These are phyloP conservation scores for Drosophila prosaltans DNA, from an alignment of 1,140 invertebrate species.

Conservation along the genomic window DNA sequence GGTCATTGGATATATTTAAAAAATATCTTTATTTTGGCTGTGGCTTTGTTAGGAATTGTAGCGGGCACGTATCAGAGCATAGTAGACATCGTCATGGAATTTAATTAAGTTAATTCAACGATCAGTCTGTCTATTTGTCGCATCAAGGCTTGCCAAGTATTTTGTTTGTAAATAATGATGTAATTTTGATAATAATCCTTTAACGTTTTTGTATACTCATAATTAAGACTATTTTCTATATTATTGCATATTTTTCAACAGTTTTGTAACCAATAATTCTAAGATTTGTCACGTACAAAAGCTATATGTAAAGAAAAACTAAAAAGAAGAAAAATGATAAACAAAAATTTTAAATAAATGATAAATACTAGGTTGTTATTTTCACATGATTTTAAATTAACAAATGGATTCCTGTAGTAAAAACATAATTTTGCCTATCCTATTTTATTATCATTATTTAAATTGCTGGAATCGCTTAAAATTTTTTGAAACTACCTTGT, in stretches of 20 bases:
- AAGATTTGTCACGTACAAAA: conserved; percentile 44
- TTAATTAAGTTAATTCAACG: conserved; percentile 55
- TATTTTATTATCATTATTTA: no score
- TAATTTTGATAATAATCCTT: conserved; percentile 17
- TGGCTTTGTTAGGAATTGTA: conserved; percentile 88
- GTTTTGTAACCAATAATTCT: conserved; percentile 55
- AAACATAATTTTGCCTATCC: no score
- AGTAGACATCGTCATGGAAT: conserved; percentile 85
- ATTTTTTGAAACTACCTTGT: no score
- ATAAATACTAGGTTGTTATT: conserved; percentile 35
- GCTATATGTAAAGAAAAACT: background rate
- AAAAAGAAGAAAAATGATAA: conserved; percentile 29
- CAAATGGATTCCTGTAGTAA: no score
- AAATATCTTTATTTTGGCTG: conserved; percentile 86
- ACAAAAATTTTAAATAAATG: conserved; percentile 65
- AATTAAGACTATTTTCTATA: conserved; percentile 50
- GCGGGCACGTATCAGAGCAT: conserved; percentile 90
- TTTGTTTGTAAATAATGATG: conserved; percentile 50
- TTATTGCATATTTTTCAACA: conserved; percentile 40
- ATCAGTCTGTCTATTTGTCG: background rate
- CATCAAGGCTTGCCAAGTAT: conserved; percentile 35
- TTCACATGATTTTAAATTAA: conserved; percentile 12
- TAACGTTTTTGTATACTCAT: conserved; percentile 46
- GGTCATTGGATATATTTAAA: conserved; percentile 84
- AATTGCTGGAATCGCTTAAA: no score